Evolutionary conservation across 2,888 invertebrate genomes (phyloP).

Genomic region (Spialia ferax): DNA sequence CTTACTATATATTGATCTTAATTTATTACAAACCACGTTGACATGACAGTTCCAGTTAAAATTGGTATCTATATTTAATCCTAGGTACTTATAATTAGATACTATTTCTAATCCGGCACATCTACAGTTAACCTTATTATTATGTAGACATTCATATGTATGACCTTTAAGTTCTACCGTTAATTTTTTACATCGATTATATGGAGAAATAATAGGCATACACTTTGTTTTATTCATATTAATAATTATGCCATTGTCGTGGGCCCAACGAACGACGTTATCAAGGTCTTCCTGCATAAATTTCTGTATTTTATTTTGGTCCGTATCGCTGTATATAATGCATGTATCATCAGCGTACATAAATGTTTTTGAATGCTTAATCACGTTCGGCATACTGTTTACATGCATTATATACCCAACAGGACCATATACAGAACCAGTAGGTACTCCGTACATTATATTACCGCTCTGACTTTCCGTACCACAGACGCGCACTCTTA

Average conservation of each 20-base stretch:
- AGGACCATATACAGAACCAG: constrained; percentile 39
- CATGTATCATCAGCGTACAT: constrained; percentile 20
- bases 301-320: background rate
- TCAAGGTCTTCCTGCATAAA: background rate
- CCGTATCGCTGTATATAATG: background rate
- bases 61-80: background rate
- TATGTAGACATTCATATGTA: constrained; percentile 1
- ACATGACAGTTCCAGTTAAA: constrained; percentile 4
- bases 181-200: background rate
- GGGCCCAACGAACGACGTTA: constrained; percentile 11
- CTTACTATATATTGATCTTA: constrained; percentile 7
- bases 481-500: background rate
- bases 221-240: constrained; percentile 24
- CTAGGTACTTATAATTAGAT: background rate
- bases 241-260: constrained; percentile 16
- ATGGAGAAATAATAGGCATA: constrained; percentile 2
- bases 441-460: constrained; percentile 38
- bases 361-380: constrained; percentile 14
- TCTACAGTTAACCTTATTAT: background rate
- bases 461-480: background rate
- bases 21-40: background rate
- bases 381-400: constrained; percentile 42
- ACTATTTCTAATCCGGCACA: background rate
- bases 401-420: constrained; percentile 45
- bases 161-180: background rate